Percentiles rank a stretch among this genome's conserved stretches.
Evolutionary conservation across 2,797 vertebrate species (phyloP).

Genomic region (Potorous gilbertii): DNA sequence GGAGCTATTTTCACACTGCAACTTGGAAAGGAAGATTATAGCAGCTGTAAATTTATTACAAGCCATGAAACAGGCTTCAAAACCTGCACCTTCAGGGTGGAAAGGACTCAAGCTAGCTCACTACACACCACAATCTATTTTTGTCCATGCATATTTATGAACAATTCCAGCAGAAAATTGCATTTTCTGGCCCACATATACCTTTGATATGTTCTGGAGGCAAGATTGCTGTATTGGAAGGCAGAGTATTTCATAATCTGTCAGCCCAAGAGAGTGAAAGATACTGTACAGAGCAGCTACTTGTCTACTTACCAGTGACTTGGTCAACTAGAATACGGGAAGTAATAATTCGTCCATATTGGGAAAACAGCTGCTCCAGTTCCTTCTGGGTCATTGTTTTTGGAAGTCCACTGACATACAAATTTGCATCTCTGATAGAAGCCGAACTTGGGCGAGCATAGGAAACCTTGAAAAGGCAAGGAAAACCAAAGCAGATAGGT

Average conservation of each 20-base stretch:
- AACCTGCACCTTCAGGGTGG: slow-evolving; percentile 85
- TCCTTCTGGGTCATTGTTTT: slow-evolving; percentile 99
- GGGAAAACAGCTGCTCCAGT: slow-evolving; percentile 97
- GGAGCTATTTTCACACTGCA: slow-evolving; percentile 78
- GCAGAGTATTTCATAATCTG: slow-evolving; percentile 72
- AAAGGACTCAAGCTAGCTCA: slow-evolving; percentile 85
- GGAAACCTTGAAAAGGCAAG: slow-evolving; percentile 89
- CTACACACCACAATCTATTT: slow-evolving; percentile 84
- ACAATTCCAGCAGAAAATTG: slow-evolving; percentile 86
- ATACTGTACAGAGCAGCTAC: slow-evolving; percentile 35
- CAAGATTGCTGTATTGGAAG: slow-evolving; percentile 62
- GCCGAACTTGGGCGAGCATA: slow-evolving; percentile 98
- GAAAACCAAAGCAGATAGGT: slow-evolving; percentile 31
- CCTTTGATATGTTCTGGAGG: slow-evolving; percentile 82
- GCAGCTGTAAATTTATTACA: slow-evolving; percentile 88
- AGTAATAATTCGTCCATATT: slow-evolving; percentile 98
- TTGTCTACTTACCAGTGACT: slow-evolving; percentile 93
- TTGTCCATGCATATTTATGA: slow-evolving; percentile 89
- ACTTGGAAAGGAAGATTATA: slow-evolving; percentile 86
- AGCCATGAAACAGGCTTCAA: slow-evolving; percentile 86
- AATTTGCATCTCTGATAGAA: slow-evolving; percentile 98
- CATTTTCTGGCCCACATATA: slow-evolving; percentile 85
- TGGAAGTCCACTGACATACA: slow-evolving; percentile 97
- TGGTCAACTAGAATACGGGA: slow-evolving; percentile 98
- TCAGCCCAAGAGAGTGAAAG: slow-evolving; percentile 32